These are phyloP conservation scores for Goniozus legneri DNA, from an alignment of 1,140 invertebrate species.

Conservation along the genomic window DNA sequence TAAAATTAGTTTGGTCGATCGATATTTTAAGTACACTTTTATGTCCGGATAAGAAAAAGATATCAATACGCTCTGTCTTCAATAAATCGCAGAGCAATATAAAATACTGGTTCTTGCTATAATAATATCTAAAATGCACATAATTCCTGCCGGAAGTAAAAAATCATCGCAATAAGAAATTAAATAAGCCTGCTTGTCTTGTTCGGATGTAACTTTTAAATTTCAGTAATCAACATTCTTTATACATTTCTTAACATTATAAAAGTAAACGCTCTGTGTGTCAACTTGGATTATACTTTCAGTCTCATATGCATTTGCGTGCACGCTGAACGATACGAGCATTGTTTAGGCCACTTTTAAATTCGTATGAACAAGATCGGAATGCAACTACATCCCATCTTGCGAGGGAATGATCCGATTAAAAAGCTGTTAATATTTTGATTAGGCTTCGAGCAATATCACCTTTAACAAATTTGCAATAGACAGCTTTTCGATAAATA, in stretches of 20 bases:
- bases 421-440: too few relatives aligned
- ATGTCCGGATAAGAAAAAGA: conserved; percentile 41
- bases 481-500: too few relatives aligned
- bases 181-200: too few relatives aligned
- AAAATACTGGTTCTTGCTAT: conserved; percentile 45
- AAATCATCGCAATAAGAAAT: too few relatives aligned
- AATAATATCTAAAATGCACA: too few relatives aligned
- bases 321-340: conserved; percentile 37
- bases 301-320: conserved; percentile 41
- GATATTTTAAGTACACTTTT: conserved; percentile 48
- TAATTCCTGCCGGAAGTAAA: too few relatives aligned
- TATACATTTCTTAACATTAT: conserved; percentile 26
- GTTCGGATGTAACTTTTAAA: too few relatives aligned
- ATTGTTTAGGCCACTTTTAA: conserved; percentile 40
- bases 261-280: conserved; percentile 34
- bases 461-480: too few relatives aligned
- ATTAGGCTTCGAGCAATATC: too few relatives aligned
- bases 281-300: conserved; percentile 33
- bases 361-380: conserved; percentile 40
- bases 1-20: conserved; percentile 35
- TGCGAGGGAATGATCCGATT: too few relatives aligned
- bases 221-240: conserved; percentile 15
- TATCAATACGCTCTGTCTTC: conserved; percentile 37
- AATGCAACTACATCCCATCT: conserved; percentile 29
- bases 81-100: conserved; percentile 45